Percentiles rank a stretch among this genome's conserved stretches.
Conservation (phyloP, 2,888 invertebrate genomes). For the Rhamphomyia laevipes region DNA sequence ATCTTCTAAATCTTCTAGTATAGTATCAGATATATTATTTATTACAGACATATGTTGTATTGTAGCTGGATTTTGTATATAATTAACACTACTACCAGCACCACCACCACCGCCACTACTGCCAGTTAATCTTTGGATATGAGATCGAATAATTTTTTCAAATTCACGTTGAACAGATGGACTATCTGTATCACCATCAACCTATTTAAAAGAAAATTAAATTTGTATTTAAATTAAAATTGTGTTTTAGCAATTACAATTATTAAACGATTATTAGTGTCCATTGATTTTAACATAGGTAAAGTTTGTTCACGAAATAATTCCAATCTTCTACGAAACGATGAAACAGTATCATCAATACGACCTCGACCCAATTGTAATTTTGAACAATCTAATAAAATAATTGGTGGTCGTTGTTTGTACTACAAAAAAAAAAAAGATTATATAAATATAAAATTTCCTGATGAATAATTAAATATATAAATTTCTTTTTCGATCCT, state of each 20-base stretch:
- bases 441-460: conserved; percentile 3
- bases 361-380: conserved; percentile 73
- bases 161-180: conserved; percentile 67
- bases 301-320: conserved; percentile 77
- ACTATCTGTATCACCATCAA: conserved; percentile 78
- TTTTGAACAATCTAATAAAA: conserved; percentile 84
- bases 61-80: neutral
- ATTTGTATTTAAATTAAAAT: neutral
- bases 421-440: conserved; percentile 49
- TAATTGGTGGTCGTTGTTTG: conserved; percentile 62
- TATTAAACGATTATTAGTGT: conserved; percentile 66
- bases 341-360: conserved; percentile 75
- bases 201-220: conserved; percentile 38
- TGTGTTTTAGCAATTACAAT: conserved; percentile 49
- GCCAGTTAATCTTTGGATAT: conserved; percentile 48
- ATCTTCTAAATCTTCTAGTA: conserved; percentile 34
- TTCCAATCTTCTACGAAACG: conserved; percentile 71
- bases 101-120: conserved; percentile 1
- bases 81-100: neutral
- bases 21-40: conserved; percentile 28
- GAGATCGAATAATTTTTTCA: conserved; percentile 52
- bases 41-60: neutral
- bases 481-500: neutral
- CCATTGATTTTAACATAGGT: conserved; percentile 78
- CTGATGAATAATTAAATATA: neutral